Evolutionary conservation across 2,888 invertebrate species (phyloP).

Genomic region (Galeopsomyia nigrocyanea): DNA sequence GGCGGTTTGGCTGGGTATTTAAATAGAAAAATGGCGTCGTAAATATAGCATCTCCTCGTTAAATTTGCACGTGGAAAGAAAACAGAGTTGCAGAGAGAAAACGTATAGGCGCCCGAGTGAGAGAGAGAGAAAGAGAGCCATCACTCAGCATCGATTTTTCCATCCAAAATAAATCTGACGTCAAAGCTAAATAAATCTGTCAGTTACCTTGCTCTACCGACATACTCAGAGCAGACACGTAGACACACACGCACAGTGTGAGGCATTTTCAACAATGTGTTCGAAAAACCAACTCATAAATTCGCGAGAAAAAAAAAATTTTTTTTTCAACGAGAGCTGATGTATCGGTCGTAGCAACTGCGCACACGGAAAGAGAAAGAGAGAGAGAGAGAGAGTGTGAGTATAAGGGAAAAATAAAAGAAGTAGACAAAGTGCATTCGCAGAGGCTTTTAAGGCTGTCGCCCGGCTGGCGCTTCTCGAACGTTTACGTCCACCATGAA

Average conservation of each 20-base stretch:
- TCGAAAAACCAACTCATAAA: too few species aligned
- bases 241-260: too few species aligned
- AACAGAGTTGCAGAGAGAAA: too few species aligned
- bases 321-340: too few species aligned
- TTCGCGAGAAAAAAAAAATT: too few species aligned
- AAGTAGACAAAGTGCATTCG: background rate
- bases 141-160: conserved; percentile 39
- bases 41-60: too few species aligned
- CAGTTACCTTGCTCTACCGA: background rate
- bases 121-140: background rate
- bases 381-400: background rate
- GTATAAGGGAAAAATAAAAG: background rate
- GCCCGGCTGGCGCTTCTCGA: conserved; percentile 43
- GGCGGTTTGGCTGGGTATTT: too few species aligned
- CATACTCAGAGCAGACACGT: background rate
- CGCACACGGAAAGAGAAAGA: too few species aligned
- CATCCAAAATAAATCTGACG: conserved; percentile 39
- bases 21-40: too few species aligned
- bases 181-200: conserved; percentile 31
- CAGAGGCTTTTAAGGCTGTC: conserved; percentile 43
- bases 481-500: conserved; percentile 44
- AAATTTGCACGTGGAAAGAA: too few species aligned
- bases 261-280: too few species aligned
- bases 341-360: too few species aligned
- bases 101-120: background rate